phyloP scores from a whole-genome alignment of 2,888 invertebrate species.

The Synergus laeviventris region DNA sequence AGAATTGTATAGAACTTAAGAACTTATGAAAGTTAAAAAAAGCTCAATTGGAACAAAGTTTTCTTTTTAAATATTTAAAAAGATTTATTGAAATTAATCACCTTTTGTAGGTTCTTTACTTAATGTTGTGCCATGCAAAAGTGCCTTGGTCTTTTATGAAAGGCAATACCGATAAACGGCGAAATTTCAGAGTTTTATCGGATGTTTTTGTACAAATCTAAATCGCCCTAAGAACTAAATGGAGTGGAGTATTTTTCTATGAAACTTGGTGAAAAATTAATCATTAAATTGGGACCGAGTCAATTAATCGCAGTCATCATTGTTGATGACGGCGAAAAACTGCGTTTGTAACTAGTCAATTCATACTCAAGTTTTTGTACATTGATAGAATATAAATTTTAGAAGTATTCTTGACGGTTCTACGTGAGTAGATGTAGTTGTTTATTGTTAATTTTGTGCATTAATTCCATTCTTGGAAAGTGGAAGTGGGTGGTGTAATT shows the following conservation, averaged over 20 bases:
- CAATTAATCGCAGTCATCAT: slow-evolving; percentile 17
- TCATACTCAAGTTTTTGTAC: slow-evolving; percentile 60
- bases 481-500: slow-evolving; percentile 23
- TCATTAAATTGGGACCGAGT: background rate
- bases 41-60: slow-evolving; percentile 8
- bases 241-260: slow-evolving; percentile 16
- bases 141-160: slow-evolving; percentile 43
- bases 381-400: slow-evolving; percentile 51
- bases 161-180: slow-evolving; percentile 1
- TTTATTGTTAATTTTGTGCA: slow-evolving; percentile 44
- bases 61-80: background rate
- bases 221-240: background rate
- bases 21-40: background rate
- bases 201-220: slow-evolving; percentile 26
- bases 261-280: background rate
- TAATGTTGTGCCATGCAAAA: slow-evolving; percentile 49
- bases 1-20: slow-evolving; percentile 22
- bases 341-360: slow-evolving; percentile 73
- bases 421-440: slow-evolving; percentile 49
- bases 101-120: slow-evolving; percentile 25
- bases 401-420: slow-evolving; percentile 50
- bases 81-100: background rate
- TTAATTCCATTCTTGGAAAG: slow-evolving; percentile 33
- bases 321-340: slow-evolving; percentile 55
- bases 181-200: background rate